Percentiles rank a stretch among this genome's conserved stretches.
phyloP scores from a whole-genome alignment of 2,797 vertebrate species.

The Taenioides sp. region DNA sequence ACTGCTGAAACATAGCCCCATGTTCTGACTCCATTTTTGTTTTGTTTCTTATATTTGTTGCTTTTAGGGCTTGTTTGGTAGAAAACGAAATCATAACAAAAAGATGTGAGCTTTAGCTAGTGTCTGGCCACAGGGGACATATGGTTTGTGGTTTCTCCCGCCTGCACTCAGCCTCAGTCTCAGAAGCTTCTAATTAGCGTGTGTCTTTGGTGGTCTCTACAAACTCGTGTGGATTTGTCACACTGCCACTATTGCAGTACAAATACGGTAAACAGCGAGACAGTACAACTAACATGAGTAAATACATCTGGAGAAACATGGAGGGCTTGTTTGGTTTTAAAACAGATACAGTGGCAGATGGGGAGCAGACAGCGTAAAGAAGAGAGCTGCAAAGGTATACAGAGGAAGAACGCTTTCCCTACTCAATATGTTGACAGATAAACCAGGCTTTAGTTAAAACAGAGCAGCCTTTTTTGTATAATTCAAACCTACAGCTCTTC shows the following conservation, averaged over 20 bases:
- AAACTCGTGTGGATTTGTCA: slow-evolving; percentile 13
- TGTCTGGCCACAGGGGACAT: slow-evolving; percentile 24
- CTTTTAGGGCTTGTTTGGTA: slow-evolving; percentile 20
- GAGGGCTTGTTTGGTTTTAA: neutral
- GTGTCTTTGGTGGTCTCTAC: slow-evolving; percentile 11
- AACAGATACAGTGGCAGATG: slow-evolving; percentile 3
- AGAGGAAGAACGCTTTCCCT: neutral
- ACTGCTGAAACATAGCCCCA: neutral
- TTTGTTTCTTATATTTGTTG: slow-evolving; percentile 22
- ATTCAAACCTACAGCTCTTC: neutral
- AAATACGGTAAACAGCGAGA: neutral
- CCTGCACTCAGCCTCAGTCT: slow-evolving; percentile 18
- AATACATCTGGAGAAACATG: neutral
- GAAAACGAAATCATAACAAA: slow-evolving; percentile 31
- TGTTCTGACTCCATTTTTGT: slow-evolving; percentile 13
- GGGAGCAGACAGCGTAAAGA: neutral
- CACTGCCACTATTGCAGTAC: neutral
- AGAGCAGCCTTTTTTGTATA: neutral
- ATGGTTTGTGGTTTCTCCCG: slow-evolving; percentile 27
- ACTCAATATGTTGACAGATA: neutral
- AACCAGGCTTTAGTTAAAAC: neutral
- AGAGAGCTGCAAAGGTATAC: neutral
- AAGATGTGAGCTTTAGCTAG: slow-evolving; percentile 17
- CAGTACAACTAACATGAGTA: neutral
- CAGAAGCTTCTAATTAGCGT: slow-evolving; percentile 21